Evolutionary conservation across 2,113 vertebrate species (phyloP).

Genomic region (Rhinolophus ferrumequinum): DNA sequence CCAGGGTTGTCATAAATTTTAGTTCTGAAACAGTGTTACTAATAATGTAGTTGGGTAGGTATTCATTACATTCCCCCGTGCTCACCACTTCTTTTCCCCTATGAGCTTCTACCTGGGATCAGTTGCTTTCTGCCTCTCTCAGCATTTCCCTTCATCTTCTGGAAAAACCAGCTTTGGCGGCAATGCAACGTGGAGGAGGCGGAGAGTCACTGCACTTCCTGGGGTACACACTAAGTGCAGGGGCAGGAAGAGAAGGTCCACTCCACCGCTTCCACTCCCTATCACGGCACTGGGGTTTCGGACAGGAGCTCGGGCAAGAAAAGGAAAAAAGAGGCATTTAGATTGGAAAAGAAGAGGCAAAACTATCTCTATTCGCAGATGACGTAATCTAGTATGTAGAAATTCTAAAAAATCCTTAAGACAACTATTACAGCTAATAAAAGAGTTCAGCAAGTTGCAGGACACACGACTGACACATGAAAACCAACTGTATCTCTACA

Average conservation of each 20-base stretch:
- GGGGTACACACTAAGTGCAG: too few relatives aligned
- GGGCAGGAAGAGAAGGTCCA: too few relatives aligned
- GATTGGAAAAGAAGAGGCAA: neutral
- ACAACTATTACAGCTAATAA: neutral
- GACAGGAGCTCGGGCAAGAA: neutral
- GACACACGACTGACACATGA: rapidly evolving
- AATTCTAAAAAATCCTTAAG: neutral
- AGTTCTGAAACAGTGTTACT: neutral
- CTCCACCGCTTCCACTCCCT: neutral
- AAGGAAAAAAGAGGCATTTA: neutral
- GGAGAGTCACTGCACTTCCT: neutral
- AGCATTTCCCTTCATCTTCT: too few relatives aligned
- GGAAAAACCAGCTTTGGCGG: neutral
- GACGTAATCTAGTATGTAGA: neutral
- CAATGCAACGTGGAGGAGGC: neutral
- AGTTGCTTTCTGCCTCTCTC: neutral
- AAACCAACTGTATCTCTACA: neutral
- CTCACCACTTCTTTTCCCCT: neutral
- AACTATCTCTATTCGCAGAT: neutral
- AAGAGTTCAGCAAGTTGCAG: neutral
- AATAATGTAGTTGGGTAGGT: neutral
- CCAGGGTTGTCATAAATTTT: neutral
- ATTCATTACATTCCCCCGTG: rapidly evolving
- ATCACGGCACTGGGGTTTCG: rapidly evolving
- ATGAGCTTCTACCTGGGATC: neutral